phyloP scores from a whole-genome alignment of 2,113 vertebrate species.

The Columba livia region DNA sequence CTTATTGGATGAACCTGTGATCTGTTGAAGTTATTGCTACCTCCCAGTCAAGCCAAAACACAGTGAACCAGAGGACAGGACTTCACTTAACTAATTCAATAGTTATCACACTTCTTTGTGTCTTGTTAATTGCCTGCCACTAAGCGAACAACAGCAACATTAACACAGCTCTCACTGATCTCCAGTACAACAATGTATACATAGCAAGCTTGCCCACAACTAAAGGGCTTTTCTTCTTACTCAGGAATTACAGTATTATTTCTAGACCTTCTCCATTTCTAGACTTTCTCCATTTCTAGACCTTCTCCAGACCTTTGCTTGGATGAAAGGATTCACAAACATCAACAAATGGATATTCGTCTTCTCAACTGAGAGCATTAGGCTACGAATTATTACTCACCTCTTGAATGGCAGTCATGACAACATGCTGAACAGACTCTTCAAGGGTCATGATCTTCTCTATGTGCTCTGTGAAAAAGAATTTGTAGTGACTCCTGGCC shows the following conservation, averaged over 20 bases:
- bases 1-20: background rate
- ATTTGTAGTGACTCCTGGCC: background rate
- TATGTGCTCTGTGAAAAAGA: conserved; percentile 86
- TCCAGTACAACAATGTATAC: background rate
- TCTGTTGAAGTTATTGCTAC: background rate
- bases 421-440: conserved; percentile 96
- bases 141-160: background rate
- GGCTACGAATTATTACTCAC: conserved; percentile 65
- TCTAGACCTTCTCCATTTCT: background rate
- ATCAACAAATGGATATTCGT: background rate
- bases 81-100: background rate
- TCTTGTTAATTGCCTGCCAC: background rate
- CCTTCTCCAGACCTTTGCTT: background rate
- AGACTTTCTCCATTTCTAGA: background rate
- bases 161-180: background rate
- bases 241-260: background rate
- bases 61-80: background rate
- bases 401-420: conserved; percentile 99
- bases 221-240: background rate
- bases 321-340: background rate
- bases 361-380: background rate
- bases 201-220: background rate
- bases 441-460: conserved; percentile 98
- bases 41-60: background rate
- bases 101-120: background rate